phyloP scores from a whole-genome alignment of 2,888 invertebrate genomes.

The Marronus borbonicus region DNA sequence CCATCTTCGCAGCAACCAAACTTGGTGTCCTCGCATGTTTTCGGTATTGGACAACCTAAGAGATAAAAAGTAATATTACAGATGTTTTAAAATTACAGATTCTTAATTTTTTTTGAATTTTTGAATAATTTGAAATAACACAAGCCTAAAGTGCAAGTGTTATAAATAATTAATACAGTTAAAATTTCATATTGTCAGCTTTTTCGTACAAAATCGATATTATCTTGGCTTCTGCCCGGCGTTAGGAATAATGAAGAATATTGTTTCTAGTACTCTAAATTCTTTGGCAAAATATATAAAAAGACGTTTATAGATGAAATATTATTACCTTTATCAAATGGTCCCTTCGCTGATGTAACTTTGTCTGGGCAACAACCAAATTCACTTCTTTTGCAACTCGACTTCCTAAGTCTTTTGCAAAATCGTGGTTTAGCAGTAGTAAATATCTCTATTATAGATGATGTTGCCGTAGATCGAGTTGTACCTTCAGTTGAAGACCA shows the following conservation, averaged over 20 bases:
- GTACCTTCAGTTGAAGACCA: slow-evolving; percentile 61
- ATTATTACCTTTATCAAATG: slow-evolving; percentile 80
- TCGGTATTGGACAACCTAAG: slow-evolving; percentile 79
- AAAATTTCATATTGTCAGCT: too few species aligned
- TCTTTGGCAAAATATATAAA: background rate
- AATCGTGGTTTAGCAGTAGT: slow-evolving; percentile 73
- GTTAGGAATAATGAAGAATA: too few species aligned
- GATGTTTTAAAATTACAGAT: too few species aligned
- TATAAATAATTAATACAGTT: too few species aligned
- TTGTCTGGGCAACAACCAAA: slow-evolving; percentile 92
- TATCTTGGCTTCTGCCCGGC: too few species aligned
- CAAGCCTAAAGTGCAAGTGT: too few species aligned
- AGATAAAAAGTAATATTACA: slow-evolving; percentile 31
- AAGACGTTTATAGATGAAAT: background rate
- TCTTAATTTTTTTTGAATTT: too few species aligned
- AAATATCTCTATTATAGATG: slow-evolving; percentile 65
- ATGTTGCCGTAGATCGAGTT: slow-evolving; percentile 22
- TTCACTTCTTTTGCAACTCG: slow-evolving; percentile 75
- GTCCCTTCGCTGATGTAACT: slow-evolving; percentile 83
- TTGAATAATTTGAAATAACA: too few species aligned
- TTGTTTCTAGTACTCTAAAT: too few species aligned
- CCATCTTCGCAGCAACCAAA: slow-evolving; percentile 89
- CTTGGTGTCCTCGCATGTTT: slow-evolving; percentile 83
- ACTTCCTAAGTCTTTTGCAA: slow-evolving; percentile 74
- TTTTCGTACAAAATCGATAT: too few species aligned